phyloP scores from a whole-genome alignment of 2,888 invertebrate species.

The Homarus gammarus region DNA sequence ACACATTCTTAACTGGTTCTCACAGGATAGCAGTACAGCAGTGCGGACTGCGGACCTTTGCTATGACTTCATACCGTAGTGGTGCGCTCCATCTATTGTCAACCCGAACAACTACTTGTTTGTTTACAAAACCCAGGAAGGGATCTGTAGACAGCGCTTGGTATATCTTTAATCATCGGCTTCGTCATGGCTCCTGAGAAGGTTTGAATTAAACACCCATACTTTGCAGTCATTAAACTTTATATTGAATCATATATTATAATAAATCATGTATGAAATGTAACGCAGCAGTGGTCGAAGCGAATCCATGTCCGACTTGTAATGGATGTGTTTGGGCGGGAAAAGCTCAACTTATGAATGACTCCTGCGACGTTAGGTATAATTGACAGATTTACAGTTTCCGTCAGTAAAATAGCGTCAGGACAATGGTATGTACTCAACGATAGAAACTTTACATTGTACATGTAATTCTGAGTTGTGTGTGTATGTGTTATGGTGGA shows the following conservation, averaged over 20 bases:
- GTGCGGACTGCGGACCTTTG: too few species aligned
- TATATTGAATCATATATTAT: too few species aligned
- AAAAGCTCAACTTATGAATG: constrained; percentile 31
- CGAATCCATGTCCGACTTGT: not conserved
- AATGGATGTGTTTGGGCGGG: constrained; percentile 37
- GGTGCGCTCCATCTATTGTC: constrained; percentile 44
- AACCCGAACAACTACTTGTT: constrained; percentile 17
- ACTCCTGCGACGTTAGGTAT: not conserved
- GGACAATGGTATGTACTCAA: not conserved
- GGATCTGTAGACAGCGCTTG: not conserved
- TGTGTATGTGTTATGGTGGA: not conserved
- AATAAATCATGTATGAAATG: too few species aligned
- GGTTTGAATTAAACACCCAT: not conserved
- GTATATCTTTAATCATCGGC: constrained; percentile 23
- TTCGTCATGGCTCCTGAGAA: constrained; percentile 40
- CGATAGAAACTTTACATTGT: not conserved
- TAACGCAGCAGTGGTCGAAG: not conserved
- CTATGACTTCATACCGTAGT: constrained; percentile 38
- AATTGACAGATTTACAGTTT: not conserved
- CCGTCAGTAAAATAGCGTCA: not conserved
- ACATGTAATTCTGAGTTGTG: not conserved
- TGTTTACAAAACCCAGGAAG: constrained; percentile 38
- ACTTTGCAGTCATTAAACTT: not conserved
- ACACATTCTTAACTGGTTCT: too few species aligned
- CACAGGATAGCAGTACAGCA: too few species aligned